Evolutionary conservation across 2,797 vertebrate species (phyloP).

Genomic region (Rhinella marina): DNA sequence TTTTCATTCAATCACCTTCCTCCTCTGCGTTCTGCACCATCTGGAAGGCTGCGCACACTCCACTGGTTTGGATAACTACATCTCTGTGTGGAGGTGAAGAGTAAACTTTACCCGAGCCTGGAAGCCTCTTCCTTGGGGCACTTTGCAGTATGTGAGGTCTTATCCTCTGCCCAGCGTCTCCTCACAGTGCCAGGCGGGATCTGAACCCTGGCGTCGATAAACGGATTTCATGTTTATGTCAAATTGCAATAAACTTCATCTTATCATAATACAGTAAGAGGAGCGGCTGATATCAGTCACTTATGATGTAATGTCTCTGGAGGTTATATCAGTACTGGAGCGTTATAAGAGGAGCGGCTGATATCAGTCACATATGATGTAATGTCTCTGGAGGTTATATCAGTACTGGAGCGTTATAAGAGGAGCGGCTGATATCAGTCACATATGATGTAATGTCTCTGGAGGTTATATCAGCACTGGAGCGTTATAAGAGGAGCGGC

Average conservation of each 20-base stretch:
- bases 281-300: too few relatives aligned
- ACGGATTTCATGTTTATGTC: not conserved
- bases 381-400: too few relatives aligned
- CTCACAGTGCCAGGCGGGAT: not conserved
- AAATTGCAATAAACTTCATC: not conserved
- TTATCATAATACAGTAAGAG: too few relatives aligned
- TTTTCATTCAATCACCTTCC: conserved; percentile 57
- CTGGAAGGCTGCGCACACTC: conserved; percentile 45
- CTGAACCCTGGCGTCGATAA: not conserved
- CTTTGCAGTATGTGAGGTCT: not conserved
- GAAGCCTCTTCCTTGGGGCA: not conserved
- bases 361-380: too few relatives aligned
- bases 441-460: too few relatives aligned
- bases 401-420: too few relatives aligned
- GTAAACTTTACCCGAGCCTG: conserved; percentile 14
- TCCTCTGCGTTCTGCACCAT: conserved; percentile 57
- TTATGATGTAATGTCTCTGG: too few relatives aligned
- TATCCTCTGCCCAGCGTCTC: not conserved
- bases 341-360: too few relatives aligned
- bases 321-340: too few relatives aligned
- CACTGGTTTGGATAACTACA: conserved; percentile 3
- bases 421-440: too few relatives aligned
- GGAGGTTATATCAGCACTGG: too few relatives aligned
- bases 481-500: too few relatives aligned
- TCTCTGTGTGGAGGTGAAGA: not conserved